Conservation (phyloP, 2,113 vertebrate genomes). For the Osmerus eperlanus region DNA sequence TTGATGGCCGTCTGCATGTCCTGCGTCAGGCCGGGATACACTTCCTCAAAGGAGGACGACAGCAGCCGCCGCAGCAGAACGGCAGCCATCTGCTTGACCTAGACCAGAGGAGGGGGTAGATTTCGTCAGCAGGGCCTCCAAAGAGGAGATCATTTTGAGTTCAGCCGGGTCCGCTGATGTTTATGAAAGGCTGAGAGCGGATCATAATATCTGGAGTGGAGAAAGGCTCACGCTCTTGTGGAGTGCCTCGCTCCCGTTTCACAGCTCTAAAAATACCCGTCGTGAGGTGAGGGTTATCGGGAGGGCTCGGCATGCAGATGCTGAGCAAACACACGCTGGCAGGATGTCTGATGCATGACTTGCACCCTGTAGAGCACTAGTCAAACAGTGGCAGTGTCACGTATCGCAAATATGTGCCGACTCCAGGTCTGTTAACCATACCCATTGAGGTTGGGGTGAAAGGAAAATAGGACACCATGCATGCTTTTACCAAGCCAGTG, state of each 20-base stretch:
- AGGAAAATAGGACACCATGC: too few species aligned
- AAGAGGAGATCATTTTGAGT: too few species aligned
- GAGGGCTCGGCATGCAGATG: slow-evolving; percentile 36
- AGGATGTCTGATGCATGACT: slow-evolving; percentile 40
- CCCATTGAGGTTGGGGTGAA: too few species aligned
- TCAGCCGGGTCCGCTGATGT: too few species aligned
- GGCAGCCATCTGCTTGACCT: slow-evolving; percentile 97
- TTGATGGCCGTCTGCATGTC: slow-evolving; percentile 90
- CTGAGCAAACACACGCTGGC: slow-evolving; percentile 34
- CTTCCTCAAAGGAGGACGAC: slow-evolving; percentile 95
- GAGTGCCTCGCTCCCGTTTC: slow-evolving; percentile 53
- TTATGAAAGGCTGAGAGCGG: too few species aligned
- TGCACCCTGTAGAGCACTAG: neutral
- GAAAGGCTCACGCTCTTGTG: neutral
- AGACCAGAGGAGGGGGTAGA: slow-evolving; percentile 13
- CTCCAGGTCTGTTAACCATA: too few species aligned
- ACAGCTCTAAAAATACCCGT: slow-evolving; percentile 63
- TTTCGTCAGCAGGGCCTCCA: too few species aligned
- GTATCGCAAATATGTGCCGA: too few species aligned
- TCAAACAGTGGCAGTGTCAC: neutral
- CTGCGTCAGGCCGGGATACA: slow-evolving; percentile 85
- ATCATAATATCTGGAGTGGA: neutral
- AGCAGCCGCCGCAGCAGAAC: slow-evolving; percentile 90
- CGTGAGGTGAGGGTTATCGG: slow-evolving; percentile 25
- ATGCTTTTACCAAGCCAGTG: too few species aligned